phyloP scores from a whole-genome alignment of 1,140 invertebrate genomes.

The Drosophila micromelanica region DNA sequence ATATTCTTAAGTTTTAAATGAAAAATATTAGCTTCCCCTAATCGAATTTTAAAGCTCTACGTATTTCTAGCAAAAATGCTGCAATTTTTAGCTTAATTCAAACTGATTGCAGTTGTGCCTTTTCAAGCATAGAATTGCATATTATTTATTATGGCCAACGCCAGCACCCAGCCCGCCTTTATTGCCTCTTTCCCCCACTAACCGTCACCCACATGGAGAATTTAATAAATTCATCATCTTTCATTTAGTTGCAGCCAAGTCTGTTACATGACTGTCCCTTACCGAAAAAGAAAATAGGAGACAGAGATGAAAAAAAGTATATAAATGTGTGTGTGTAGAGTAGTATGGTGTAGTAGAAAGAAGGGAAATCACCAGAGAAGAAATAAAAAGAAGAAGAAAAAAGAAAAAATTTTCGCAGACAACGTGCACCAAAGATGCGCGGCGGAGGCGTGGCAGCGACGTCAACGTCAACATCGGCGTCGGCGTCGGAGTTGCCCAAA shows the following conservation, averaged over 20 bases:
- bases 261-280: conserved; percentile 45
- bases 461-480: conserved; percentile 14
- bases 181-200: background rate
- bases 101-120: conserved; percentile 14
- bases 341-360: conserved; percentile 12
- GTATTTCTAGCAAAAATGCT: background rate
- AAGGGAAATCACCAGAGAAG: conserved; percentile 19
- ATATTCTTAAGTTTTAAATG: background rate
- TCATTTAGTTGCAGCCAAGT: conserved; percentile 68
- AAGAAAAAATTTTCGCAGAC: conserved; percentile 16
- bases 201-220: conserved; percentile 36
- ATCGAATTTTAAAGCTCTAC: no score
- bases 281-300: background rate
- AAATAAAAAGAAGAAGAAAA: conserved; percentile 34
- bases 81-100: background rate
- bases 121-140: conserved; percentile 22
- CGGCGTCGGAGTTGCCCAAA: conserved; percentile 42
- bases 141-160: conserved; percentile 37
- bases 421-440: conserved; percentile 40
- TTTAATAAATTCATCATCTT: conserved; percentile 82
- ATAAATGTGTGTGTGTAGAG: conserved; percentile 43
- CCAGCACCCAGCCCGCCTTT: background rate
- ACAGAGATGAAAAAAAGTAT: conserved; percentile 48
- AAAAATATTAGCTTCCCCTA: no score
- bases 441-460: conserved; percentile 23